Evolutionary conservation across 2,888 invertebrate genomes (phyloP).

Genomic region (Cabera pusaria): DNA sequence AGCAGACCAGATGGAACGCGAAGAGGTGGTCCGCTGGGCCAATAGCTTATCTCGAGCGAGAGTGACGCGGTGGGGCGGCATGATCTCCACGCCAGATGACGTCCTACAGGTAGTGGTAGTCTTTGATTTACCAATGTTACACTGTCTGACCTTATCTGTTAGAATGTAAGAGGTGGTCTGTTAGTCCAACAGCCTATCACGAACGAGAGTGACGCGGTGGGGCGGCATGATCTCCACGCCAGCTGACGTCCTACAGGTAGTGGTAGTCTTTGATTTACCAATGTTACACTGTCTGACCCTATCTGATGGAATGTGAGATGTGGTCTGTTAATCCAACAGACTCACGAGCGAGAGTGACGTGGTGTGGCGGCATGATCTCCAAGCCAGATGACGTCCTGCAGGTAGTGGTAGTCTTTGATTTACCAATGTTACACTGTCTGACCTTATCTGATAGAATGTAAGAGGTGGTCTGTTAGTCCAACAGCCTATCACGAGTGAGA

Average conservation of each 20-base stretch:
- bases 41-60: slow-evolving; percentile 91
- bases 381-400: slow-evolving; percentile 93
- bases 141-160: no score
- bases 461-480: slow-evolving; percentile 95
- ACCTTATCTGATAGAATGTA: no score
- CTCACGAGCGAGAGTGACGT: slow-evolving; percentile 93
- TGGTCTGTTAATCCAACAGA: slow-evolving; percentile 93
- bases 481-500: slow-evolving; percentile 90
- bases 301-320: no score
- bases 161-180: slow-evolving; percentile 95
- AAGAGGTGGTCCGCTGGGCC: slow-evolving; percentile 96
- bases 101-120: slow-evolving; percentile 88
- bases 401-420: slow-evolving; percentile 69
- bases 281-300: not conserved
- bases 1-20: slow-evolving; percentile 97
- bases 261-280: no score
- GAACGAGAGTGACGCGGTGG: slow-evolving; percentile 97
- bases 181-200: slow-evolving; percentile 92
- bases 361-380: slow-evolving; percentile 99
- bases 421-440: not conserved
- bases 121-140: slow-evolving; percentile 10
- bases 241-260: no score
- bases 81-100: slow-evolving; percentile 99
- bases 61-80: slow-evolving; percentile 98
- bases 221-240: slow-evolving; percentile 99